Evolutionary conservation across 2,888 invertebrate species (phyloP), one percentile per base, ranked within the genome.

Genomic region (Microctonus brassicae): DNA sequence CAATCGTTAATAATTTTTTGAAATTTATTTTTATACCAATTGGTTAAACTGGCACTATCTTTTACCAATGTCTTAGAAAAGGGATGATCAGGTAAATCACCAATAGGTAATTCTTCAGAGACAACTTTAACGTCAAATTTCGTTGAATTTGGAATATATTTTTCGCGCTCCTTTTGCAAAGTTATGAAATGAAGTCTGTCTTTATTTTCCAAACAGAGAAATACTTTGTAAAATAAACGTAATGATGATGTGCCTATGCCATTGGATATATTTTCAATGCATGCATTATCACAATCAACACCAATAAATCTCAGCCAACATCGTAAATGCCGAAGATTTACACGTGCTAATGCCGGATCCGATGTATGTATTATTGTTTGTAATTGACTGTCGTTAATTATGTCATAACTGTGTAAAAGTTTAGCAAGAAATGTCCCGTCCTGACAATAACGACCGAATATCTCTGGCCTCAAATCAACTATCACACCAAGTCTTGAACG

Each of bases 201-300:
- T 81, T 89, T 90, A 80, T 90, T 90, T 76, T 92, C 91, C 62
- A 93, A 86, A 74, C 89, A 88, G 9, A 92, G 85, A 80, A 91
- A 92, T 4, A 93, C 83, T 82, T 91, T 90, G 83, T 92, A 92
- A 81, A 92, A 91, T 1, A 93, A 79, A 34, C 90, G 88, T 4
- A 92, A 84, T 6, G 91, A 85, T 0, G 90, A 84, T 9, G 89
- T 88, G 3, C 90, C 90, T 71, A 80, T 81, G 24, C 80, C 82
- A 52, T 79, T 86, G 73, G 89, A 89, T 17, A 92, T 88, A 66
- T 88, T 88, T 2, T 84, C 82, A 58, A 91, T 79, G 66, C 90
- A 90, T 2, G 87, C 79, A 24, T 89, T 88, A 57, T 82, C 85
- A 74, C 90, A 81, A 58, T 85, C 78, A 0, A 92, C 87, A 55